These are phyloP conservation scores for Limnephilus rhombicus DNA, from an alignment of 2,888 invertebrate species.

Conservation along the genomic window DNA sequence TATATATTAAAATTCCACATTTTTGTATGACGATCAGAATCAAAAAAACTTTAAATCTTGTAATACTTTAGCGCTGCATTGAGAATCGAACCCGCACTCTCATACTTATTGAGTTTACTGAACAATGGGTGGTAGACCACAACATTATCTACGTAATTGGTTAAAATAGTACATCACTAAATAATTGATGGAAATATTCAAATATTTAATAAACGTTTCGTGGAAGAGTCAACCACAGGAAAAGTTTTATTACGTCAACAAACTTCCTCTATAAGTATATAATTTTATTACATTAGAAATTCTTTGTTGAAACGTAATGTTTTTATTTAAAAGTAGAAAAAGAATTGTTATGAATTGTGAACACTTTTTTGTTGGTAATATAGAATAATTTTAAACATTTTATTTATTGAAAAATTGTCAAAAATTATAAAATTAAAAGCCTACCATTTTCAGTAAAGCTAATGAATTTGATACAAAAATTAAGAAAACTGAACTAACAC, in stretches of 20 bases:
- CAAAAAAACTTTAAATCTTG: neutral
- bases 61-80: neutral
- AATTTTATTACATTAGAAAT: too few relatives aligned
- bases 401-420: neutral
- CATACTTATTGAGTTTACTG: neutral
- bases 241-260: neutral
- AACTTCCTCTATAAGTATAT: neutral
- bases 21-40: too few relatives aligned
- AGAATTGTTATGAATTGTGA: neutral
- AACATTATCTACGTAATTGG: neutral
- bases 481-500: neutral
- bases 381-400: neutral
- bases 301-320: neutral
- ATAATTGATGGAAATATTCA: neutral
- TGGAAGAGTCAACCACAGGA: neutral
- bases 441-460: neutral
- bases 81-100: neutral
- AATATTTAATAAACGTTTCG: neutral
- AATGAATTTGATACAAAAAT: neutral
- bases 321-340: neutral
- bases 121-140: neutral
- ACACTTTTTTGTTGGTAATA: neutral
- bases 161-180: neutral
- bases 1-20: too few relatives aligned
- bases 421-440: neutral